phyloP scores from a whole-genome alignment of 2,797 vertebrate genomes.

The Helicolenus hilgendorfi region DNA sequence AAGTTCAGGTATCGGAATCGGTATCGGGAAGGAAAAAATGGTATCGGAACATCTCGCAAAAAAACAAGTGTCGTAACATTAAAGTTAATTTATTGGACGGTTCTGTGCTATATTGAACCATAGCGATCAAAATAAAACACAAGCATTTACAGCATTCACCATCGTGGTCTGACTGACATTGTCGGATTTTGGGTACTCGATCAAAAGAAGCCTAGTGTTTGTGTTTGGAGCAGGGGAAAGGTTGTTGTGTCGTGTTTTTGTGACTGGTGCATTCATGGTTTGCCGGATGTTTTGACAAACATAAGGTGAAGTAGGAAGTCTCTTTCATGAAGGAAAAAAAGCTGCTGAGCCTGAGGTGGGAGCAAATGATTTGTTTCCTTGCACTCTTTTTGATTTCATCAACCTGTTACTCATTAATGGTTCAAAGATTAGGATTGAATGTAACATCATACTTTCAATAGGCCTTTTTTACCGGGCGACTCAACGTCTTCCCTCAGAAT shows the following conservation, averaged over 20 bases:
- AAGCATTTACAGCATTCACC: neutral
- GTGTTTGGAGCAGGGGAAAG: neutral
- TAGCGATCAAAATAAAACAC: neutral
- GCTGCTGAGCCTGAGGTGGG: neutral
- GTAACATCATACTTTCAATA: neutral
- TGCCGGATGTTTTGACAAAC: neutral
- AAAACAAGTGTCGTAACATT: neutral
- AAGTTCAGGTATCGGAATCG: too few species aligned
- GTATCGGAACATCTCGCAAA: neutral
- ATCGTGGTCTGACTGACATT: neutral
- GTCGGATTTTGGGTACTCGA: neutral
- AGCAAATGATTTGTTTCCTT: neutral
- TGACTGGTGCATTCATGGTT: neutral
- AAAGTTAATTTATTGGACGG: neutral
- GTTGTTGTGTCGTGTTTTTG: neutral
- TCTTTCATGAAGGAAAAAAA: neutral
- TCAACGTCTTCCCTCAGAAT: constrained; percentile 28
- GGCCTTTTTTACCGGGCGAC: neutral
- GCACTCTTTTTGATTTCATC: neutral
- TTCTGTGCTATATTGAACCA: neutral
- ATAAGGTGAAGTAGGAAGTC: neutral
- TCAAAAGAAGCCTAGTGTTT: neutral
- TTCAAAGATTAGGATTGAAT: neutral
- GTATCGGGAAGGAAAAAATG: neutral
- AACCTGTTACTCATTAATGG: neutral